Base-by-base conservation (phyloP, 2,797 vertebrate genomes). In the Gymnopithys bicolor region DNA sequence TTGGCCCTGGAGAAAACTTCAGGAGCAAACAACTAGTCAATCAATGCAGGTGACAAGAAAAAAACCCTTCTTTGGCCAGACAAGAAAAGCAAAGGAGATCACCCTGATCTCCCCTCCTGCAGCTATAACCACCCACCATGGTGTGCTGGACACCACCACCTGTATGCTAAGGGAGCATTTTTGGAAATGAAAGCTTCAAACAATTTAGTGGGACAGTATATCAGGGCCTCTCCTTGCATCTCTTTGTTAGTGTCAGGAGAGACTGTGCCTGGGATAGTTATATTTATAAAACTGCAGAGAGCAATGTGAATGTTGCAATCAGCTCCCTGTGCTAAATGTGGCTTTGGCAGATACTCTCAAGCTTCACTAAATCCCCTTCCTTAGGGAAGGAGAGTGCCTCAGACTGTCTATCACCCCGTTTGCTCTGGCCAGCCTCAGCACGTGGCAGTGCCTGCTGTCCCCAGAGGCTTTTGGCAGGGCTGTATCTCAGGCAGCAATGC, bases 241-340 rank as follows among this genome's bases (percentile, higher is more conserved):
- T 39, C 60, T 78, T 68, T 60, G 10, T 55, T 73, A 0, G 12
- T 55, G 37, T 84, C 75, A 45, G 82, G 52, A 93, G 51, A 84
- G 69, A 48, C 45, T 59, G 19, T 49, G 64, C 52, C 89, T 68
- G 75, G 58, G 71, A 46, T 92, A 69, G 58, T 84, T 91, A 58
- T 87, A 91, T 91, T 95, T 95, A 88, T 84, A 73, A 96, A 84
- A 55, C 27, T 5, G 3, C 88, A 76, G 46, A 45, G 79, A 91
- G 78, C 45, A 83, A 66, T 14, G 46, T 3, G 43, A 78, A 48
- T 32, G 59, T 46, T 70, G 86, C 88, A 88, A 52, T 79, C 68
- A 45, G 53, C 48, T 87, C 84, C 45, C 59, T 56, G 49, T 32
- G 75, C 86, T 93, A 89, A 96, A 90, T 53, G 67, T 58, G 88